These are phyloP conservation scores for Dilophus febrilis DNA, from an alignment of 2,888 invertebrate species.

Conservation along the genomic window DNA sequence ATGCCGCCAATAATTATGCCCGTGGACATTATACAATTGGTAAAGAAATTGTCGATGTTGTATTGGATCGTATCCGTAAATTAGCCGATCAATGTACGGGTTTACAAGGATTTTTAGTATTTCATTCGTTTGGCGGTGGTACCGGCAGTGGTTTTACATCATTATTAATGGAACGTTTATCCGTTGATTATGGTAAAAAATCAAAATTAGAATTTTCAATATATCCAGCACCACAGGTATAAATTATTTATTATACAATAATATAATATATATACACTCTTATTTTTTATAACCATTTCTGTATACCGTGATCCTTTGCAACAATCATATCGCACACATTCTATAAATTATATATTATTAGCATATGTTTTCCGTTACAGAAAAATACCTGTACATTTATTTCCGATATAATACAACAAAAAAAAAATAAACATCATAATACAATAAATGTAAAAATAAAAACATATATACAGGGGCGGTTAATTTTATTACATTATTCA, in stretches of 20 bases:
- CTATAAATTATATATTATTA: too few relatives aligned
- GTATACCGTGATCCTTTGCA: too few relatives aligned
- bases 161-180: conserved; percentile 77
- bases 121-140: conserved; percentile 83
- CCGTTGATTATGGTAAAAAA: conserved; percentile 86
- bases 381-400: too few relatives aligned
- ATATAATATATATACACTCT: too few relatives aligned
- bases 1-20: conserved; percentile 88
- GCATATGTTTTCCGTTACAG: too few relatives aligned
- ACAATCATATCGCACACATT: too few relatives aligned
- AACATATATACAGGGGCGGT: too few relatives aligned
- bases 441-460: too few relatives aligned
- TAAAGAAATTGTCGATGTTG: conserved; percentile 72
- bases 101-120: conserved; percentile 74
- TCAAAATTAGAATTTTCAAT: conserved; percentile 86
- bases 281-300: too few relatives aligned
- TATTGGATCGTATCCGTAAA: conserved; percentile 64
- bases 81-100: conserved; percentile 77
- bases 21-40: conserved; percentile 90
- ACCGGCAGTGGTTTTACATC: conserved; percentile 89
- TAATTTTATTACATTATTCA: too few relatives aligned
- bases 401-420: too few relatives aligned
- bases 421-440: too few relatives aligned
- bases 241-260: conserved; percentile 8
- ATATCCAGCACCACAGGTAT: conserved; percentile 84